Base-by-base conservation (phyloP, 2,113 vertebrate genomes). In the Epinephelus lanceolatus region DNA sequence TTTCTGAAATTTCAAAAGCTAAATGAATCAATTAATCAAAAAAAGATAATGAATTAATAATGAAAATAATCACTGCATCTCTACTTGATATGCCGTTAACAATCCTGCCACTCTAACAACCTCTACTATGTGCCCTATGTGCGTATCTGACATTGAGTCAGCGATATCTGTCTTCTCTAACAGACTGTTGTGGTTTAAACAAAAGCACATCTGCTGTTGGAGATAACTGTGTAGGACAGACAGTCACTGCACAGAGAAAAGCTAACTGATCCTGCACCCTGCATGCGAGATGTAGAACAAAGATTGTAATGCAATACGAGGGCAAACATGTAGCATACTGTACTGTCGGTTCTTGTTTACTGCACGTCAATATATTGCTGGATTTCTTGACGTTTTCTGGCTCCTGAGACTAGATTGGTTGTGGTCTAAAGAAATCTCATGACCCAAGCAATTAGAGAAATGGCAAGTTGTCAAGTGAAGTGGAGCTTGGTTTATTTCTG, bases 361-460 rank as follows among this genome's bases (percentile, higher is more conserved):
- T 56, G 42, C 51, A 42, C 21, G 11, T 79, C 40, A 69, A 49
- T 73, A 51, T 59, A 68, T 70, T 53, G 57, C 66, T 68, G 61
- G 25, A 67, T 60, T 62, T 76, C 62, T 67, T 49, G 30, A 72
- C 42, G 21, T 78, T 60, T 74, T 68, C 47, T 59, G n/a, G 19
- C 45, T 75, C 47, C 51, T 19, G 37, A 59, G 45, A 45, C 37
- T 15, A 8, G 13, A 23, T 65, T 69, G 10, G 51, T 53, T 30
- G n/a, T 56, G 37, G 9, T 59, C 40, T 27, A 52, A 73, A 86
- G 25, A 59, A 49, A 25, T 72, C 11, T 49, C 30, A 30, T 71
- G 52, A 52, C 85, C 51, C 14, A 4, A 90, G 66, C 62, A 81
- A 76, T 88, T 83, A 59, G 21, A 75, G 30, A 53, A 21, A 68